Base-by-base conservation (phyloP, 2,113 vertebrate genomes). In the Podocnemis expansa region DNA sequence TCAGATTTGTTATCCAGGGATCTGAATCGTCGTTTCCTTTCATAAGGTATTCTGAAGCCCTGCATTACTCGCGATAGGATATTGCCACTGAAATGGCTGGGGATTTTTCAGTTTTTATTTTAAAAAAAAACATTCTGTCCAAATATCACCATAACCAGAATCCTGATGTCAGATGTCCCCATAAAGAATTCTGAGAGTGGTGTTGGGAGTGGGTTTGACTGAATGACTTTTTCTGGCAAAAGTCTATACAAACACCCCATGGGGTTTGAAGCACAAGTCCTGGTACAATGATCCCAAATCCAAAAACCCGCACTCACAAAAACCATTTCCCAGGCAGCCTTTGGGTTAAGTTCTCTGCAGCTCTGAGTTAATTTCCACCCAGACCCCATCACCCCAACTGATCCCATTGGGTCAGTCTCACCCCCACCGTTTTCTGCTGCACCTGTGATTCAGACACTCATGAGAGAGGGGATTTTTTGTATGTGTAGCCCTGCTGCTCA, bases 181-280 rank as follows among this genome's bases (percentile, higher is more conserved):
- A 84, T 82, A 94, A 81, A 85, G 90, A 75, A 84, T 92, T 93
- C 87, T 90, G 82, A 93, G 95, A 86, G 94, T 91, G 88, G 79
- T 80, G 79, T 3, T 89, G 89, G 81, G 70, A 94, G 85, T 96
- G 80, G 85, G 95, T 96, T 94, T 0, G 3, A 96, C 84, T 0
- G 92, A 88, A 81, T 96, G 80, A 83, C 87, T 76, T 97, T 96
- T 96, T 87, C n/a, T 84, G 94, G 88, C 84, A 90, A 85, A n/a
- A 91, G 94, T 96, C 93, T 97, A 89, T 96, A 96, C 88, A 90
- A 93, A 94, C 0, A 13, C 87, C 90, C 91, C 3, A 2, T 96
- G 93, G 90, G 67, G 94, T 97, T 96, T 93, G 91, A 97, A 97
- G 97, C 97, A 97, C 97, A 97, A 97, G 89, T 93, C 94, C 81